Evolutionary conservation across 35 echinoderm and acorn worm species (phyloP).

Genomic region (Heliocidaris erythrogramma): DNA sequence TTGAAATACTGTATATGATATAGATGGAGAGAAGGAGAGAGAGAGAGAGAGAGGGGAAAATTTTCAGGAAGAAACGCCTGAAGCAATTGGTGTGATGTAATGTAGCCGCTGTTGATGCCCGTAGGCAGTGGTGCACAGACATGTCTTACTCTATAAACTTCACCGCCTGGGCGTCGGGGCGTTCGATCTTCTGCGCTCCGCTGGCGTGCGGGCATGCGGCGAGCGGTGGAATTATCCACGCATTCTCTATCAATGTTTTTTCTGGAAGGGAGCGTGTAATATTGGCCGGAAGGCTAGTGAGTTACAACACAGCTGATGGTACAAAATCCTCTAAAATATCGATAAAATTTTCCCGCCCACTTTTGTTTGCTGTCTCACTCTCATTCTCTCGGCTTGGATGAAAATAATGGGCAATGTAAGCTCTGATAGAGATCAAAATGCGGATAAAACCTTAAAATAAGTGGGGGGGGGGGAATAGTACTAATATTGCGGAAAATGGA

Average conservation of each 20-base stretch:
- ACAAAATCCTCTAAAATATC: conserved; percentile 62
- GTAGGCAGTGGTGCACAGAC: conserved; percentile 12
- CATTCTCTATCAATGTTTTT: neutral
- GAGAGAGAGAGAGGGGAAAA: neutral
- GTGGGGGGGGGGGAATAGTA: neutral
- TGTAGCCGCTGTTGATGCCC: conserved; percentile 33
- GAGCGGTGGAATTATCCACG: conserved; percentile 2
- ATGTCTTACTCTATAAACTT: conserved; percentile 50
- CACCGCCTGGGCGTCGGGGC: conserved; percentile 25
- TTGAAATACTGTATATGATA: neutral
- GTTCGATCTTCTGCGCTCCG: conserved; percentile 41
- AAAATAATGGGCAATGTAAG: neutral
- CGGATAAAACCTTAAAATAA: neutral
- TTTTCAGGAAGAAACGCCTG: conserved; percentile 33
- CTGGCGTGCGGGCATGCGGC: conserved; percentile 24
- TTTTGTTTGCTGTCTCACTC: neutral
- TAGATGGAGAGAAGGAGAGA: neutral
- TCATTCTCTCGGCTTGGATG: conserved; percentile 1
- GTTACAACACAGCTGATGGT: conserved; percentile 70
- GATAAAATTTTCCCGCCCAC: conserved; percentile 47
- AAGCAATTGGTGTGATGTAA: conserved; percentile 35
- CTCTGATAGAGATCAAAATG: neutral
- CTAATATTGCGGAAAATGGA: neutral
- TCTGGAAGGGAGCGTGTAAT: neutral
- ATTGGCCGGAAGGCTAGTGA: neutral